Percentiles rank a stretch among this genome's conserved stretches.
Conservation (phyloP, 1,140 invertebrate genomes). For the Hermatobates lingyangjiaoensis region DNA sequence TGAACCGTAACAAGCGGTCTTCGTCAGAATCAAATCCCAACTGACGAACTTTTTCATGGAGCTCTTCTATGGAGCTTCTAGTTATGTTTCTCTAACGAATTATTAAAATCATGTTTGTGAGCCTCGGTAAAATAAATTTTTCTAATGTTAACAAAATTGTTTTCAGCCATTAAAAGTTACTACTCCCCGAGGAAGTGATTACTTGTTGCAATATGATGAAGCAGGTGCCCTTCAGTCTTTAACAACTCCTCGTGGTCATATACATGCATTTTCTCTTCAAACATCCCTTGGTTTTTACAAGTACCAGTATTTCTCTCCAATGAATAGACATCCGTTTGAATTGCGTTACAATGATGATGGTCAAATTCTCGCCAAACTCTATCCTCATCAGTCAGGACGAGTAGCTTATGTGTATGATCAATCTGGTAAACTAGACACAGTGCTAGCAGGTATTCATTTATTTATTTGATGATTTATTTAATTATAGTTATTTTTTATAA, state of each 20-base stretch:
- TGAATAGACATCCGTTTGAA: constrained; percentile 74
- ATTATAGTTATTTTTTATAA: not conserved
- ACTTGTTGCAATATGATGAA: constrained; percentile 77
- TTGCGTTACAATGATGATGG: constrained; percentile 79
- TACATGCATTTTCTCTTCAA: constrained; percentile 78
- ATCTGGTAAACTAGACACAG: constrained; percentile 59
- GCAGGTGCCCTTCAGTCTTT: constrained; percentile 75
- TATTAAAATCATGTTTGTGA: too few relatives aligned
- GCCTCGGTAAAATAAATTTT: not conserved
- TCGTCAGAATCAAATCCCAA: too few relatives aligned
- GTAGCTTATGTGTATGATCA: constrained; percentile 75
- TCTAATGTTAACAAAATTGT: not conserved
- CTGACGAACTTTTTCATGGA: too few relatives aligned
- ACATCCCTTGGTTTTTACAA: constrained; percentile 84
- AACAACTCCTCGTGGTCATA: constrained; percentile 79
- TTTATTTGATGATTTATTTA: constrained; percentile 7
- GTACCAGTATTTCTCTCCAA: constrained; percentile 76
- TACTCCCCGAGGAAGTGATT: constrained; percentile 77
- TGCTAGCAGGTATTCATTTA: constrained; percentile 42
- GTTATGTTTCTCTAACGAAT: too few relatives aligned
- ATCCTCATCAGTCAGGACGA: constrained; percentile 74
- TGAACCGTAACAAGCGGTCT: too few relatives aligned
- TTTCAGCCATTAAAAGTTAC: constrained; percentile 68
- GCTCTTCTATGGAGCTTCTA: too few relatives aligned
- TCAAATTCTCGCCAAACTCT: constrained; percentile 69